A percentile compares a stretch with the other conserved stretches of the same genome.
Conservation (phyloP, 2,888 invertebrate genomes). For the Drosophila yooni region DNA sequence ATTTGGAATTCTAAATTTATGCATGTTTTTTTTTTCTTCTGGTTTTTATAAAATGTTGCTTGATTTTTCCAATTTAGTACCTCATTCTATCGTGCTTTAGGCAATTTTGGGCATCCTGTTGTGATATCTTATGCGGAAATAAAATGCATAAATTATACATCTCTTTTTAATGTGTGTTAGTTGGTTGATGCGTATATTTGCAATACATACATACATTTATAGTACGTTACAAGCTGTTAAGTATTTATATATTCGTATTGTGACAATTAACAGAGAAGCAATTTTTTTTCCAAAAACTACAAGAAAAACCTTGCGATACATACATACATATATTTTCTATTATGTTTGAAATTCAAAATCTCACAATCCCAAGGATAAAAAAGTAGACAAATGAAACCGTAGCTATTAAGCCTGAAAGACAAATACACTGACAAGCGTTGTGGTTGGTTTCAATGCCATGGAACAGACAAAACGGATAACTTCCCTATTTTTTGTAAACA, state of each 20-base stretch:
- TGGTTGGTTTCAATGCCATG: slow-evolving; percentile 64
- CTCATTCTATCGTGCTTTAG: slow-evolving; percentile 69
- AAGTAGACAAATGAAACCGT: slow-evolving; percentile 27
- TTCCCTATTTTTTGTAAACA: slow-evolving; percentile 73
- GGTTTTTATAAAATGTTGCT: slow-evolving; percentile 2
- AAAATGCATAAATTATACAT: slow-evolving; percentile 45
- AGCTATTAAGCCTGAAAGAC: slow-evolving; percentile 59
- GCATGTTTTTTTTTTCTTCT: slow-evolving; percentile 3
- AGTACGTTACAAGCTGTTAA: slow-evolving; percentile 72
- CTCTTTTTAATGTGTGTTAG: slow-evolving; percentile 57
- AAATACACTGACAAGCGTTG: slow-evolving; percentile 63
- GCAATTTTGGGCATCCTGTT: slow-evolving; percentile 71
- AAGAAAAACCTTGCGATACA: slow-evolving; percentile 20
- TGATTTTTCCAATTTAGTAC: slow-evolving; percentile 40
- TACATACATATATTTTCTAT: slow-evolving; percentile 39
- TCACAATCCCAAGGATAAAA: slow-evolving; percentile 58
- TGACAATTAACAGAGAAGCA: slow-evolving; percentile 75
- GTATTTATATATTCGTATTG: slow-evolving; percentile 71
- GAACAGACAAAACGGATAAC: slow-evolving; percentile 55
- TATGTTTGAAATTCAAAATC: slow-evolving; percentile 43
- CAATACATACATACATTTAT: slow-evolving; percentile 54
- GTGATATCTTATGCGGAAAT: slow-evolving; percentile 62
- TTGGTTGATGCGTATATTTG: slow-evolving; percentile 57
- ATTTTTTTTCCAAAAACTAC: slow-evolving; percentile 53
- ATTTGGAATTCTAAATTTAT: slow-evolving; percentile 17